These are phyloP conservation scores for Cyphomyrmex costatus DNA, from an alignment of 1,140 invertebrate genomes.

Conservation along the genomic window DNA sequence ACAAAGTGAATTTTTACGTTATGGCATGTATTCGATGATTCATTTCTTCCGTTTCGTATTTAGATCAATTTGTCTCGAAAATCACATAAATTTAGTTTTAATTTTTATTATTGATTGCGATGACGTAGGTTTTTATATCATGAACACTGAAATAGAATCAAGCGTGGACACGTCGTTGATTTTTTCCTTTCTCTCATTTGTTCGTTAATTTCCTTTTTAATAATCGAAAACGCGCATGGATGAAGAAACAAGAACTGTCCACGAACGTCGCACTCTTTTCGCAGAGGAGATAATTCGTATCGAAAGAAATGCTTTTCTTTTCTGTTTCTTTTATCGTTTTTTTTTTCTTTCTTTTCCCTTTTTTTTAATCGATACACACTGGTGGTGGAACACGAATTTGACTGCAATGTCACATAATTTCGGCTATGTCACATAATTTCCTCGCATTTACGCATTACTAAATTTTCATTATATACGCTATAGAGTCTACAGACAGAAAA, in stretches of 20 bases:
- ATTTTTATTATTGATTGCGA: conserved; percentile 39
- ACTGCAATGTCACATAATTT: conserved; percentile 44
- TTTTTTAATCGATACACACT: conserved; percentile 52
- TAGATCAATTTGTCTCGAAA: conserved; percentile 22
- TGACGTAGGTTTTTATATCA: conserved; percentile 48
- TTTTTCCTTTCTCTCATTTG: conserved; percentile 48
- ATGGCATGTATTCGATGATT: conserved; percentile 36
- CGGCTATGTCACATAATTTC: conserved; percentile 47
- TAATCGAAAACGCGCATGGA: conserved; percentile 39
- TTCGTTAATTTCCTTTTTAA: conserved; percentile 29
- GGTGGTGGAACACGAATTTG: conserved; percentile 65
- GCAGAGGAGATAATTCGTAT: conserved; percentile 33
- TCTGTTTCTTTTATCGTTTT: conserved; percentile 16
- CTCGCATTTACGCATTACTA: conserved; percentile 64
- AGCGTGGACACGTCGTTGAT: conserved; percentile 50
- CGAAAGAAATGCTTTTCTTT: conserved; percentile 34
- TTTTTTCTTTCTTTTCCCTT: background rate
- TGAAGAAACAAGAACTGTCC: conserved; percentile 57
- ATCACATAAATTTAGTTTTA: background rate
- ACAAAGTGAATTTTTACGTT: conserved; percentile 38
- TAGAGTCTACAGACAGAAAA: conserved; percentile 67
- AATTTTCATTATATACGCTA: conserved; percentile 68
- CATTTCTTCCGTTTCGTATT: background rate
- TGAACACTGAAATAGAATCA: conserved; percentile 58
- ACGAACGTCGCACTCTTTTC: conserved; percentile 43